Evolutionary conservation across 2,113 vertebrate genomes (phyloP).

Genomic region (Semicossyphus pulcher): DNA sequence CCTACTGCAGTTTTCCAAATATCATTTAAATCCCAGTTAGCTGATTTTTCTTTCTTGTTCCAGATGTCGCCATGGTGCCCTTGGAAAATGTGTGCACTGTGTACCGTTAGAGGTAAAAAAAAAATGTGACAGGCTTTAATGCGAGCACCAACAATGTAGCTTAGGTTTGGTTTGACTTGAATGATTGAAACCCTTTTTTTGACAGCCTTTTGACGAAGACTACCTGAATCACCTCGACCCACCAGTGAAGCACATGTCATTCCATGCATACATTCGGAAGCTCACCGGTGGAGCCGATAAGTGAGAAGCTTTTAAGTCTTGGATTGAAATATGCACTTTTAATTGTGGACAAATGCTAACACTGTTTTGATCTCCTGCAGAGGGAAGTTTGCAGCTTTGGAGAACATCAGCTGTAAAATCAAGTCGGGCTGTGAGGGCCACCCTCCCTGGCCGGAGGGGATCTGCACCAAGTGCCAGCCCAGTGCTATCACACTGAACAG

Average conservation of each 20-base stretch:
- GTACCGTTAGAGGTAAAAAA: conserved; percentile 94
- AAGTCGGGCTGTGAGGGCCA: conserved; percentile 98
- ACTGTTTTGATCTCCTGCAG: conserved; percentile 71
- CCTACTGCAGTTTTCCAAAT: neutral
- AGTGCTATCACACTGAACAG: conserved; percentile 97
- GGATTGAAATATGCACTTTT: accelerated
- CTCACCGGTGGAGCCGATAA: conserved; percentile 98
- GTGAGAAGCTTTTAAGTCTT: conserved; percentile 80
- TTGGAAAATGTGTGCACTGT: conserved; percentile 98
- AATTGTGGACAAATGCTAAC: accelerated
- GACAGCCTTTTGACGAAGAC: conserved; percentile 98
- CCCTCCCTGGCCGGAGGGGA: conserved; percentile 97
- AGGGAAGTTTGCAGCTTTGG: conserved; percentile 97
- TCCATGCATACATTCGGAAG: conserved; percentile 98
- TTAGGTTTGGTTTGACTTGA: neutral
- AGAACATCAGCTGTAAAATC: conserved; percentile 99
- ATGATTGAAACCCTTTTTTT: neutral
- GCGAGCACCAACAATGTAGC: no score
- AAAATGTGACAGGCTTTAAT: neutral
- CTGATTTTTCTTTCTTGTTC: conserved; percentile 14
- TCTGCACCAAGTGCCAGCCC: conserved; percentile 99
- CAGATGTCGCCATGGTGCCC: conserved; percentile 94
- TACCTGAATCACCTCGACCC: conserved; percentile 99
- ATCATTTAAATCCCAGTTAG: neutral
- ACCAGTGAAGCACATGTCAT: conserved; percentile 99